phyloP scores from a whole-genome alignment of 2,113 vertebrate genomes.

The Barnardius zonarius region DNA sequence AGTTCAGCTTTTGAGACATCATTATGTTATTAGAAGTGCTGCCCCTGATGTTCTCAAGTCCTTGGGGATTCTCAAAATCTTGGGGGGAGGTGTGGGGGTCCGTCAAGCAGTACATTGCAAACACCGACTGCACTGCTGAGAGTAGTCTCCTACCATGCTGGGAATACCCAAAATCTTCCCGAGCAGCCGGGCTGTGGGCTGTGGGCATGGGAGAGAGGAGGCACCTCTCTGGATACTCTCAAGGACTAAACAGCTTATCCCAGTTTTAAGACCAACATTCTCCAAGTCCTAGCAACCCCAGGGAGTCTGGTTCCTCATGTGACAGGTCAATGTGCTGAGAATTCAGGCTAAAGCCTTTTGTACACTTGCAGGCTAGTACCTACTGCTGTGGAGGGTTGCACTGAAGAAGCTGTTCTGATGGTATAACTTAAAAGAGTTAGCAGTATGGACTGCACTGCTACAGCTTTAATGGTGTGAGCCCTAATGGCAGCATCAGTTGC shows the following conservation, averaged over 20 bases:
- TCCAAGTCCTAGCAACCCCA: neutral
- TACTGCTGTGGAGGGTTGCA: neutral
- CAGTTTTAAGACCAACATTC: neutral
- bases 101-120: neutral
- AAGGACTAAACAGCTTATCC: neutral
- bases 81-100: accelerated
- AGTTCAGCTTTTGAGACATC: neutral
- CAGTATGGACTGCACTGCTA: neutral
- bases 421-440: neutral
- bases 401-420: neutral
- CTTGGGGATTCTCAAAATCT: neutral
- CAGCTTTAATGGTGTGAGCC: neutral
- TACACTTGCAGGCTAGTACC: neutral
- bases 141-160: neutral
- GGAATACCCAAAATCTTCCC: neutral
- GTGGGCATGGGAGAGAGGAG: neutral
- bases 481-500: neutral
- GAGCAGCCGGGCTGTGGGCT: neutral
- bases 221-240: neutral
- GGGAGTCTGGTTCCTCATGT: neutral
- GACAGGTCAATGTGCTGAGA: neutral
- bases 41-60: neutral
- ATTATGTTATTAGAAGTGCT: neutral
- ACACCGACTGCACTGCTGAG: neutral
- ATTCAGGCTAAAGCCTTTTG: neutral